phyloP scores from a whole-genome alignment of 2,888 invertebrate species.

The Drosophila melanosoma region DNA sequence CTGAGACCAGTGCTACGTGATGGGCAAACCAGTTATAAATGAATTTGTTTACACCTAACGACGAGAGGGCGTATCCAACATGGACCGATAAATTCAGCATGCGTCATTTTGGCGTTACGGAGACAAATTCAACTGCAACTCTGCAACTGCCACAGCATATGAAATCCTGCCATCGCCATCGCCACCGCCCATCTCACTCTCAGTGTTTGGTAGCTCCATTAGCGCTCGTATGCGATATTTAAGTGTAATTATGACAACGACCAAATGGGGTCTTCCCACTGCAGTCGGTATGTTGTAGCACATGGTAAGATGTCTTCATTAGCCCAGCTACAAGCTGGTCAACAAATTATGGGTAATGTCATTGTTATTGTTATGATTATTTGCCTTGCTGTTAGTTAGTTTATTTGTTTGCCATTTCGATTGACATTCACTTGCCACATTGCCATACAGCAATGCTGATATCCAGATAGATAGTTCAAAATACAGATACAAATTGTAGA shows the following conservation, averaged over 20 bases:
- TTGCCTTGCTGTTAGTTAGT: slow-evolving; percentile 44
- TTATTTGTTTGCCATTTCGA: slow-evolving; percentile 77
- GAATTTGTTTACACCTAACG: slow-evolving; percentile 81
- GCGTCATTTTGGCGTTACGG: slow-evolving; percentile 51
- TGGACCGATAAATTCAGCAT: slow-evolving; percentile 68
- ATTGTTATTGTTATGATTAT: slow-evolving; percentile 75
- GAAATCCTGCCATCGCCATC: not conserved
- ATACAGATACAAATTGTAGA: slow-evolving; percentile 47
- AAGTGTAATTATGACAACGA: slow-evolving; percentile 68
- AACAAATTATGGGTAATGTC: slow-evolving; percentile 50
- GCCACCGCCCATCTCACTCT: not conserved
- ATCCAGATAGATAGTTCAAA: slow-evolving; percentile 13
- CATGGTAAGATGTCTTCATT: slow-evolving; percentile 64
- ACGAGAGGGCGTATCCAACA: slow-evolving; percentile 61
- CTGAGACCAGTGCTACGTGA: slow-evolving; percentile 29
- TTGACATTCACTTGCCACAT: slow-evolving; percentile 77
- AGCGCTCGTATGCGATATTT: slow-evolving; percentile 72
- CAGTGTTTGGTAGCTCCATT: slow-evolving; percentile 66
- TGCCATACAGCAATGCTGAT: slow-evolving; percentile 43
- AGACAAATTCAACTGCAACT: not conserved
- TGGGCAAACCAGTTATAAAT: slow-evolving; percentile 78
- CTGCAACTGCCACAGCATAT: not conserved
- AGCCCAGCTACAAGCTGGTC: slow-evolving; percentile 34
- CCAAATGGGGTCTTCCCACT: slow-evolving; percentile 12
- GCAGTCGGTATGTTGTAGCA: slow-evolving; percentile 11